A percentile compares a stretch with the other conserved stretches of the same genome.
These are phyloP conservation scores for Enoplolaimus lenunculus DNA, from an alignment of 2,888 invertebrate species.

Conservation along the genomic window DNA sequence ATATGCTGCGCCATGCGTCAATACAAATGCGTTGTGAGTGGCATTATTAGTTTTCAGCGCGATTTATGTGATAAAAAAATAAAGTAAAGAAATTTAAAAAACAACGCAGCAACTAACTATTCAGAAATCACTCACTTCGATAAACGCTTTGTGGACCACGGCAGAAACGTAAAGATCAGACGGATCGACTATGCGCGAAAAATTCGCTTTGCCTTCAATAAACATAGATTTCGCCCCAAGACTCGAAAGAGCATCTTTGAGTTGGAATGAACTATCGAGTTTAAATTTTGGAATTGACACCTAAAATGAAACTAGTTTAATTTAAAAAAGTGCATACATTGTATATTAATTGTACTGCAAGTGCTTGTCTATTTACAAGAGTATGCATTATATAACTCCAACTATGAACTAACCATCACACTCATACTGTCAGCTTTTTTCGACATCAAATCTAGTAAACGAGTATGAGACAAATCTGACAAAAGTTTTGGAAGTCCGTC, in stretches of 20 bases:
- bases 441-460: not conserved
- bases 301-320: constrained; percentile 6
- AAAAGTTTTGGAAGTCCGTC: constrained; percentile 27
- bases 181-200: constrained; percentile 11
- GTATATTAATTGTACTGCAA: too few species aligned
- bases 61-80: too few species aligned
- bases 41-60: too few species aligned
- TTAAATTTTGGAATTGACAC: constrained; percentile 20
- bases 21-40: too few species aligned
- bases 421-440: not conserved
- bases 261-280: not conserved
- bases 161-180: constrained; percentile 28
- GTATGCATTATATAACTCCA: too few species aligned
- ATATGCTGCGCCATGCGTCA: too few species aligned
- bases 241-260: constrained; percentile 13
- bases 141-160: constrained; percentile 26
- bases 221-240: constrained; percentile 20
- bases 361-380: too few species aligned
- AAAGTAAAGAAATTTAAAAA: too few species aligned
- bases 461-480: not conserved
- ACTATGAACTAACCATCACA: not conserved
- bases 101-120: too few species aligned
- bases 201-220: constrained; percentile 6
- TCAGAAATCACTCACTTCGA: constrained; percentile 21
- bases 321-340: too few species aligned